These are phyloP conservation scores for Trachurus trachurus DNA, from an alignment of 2,797 vertebrate species.

Conservation along the genomic window DNA sequence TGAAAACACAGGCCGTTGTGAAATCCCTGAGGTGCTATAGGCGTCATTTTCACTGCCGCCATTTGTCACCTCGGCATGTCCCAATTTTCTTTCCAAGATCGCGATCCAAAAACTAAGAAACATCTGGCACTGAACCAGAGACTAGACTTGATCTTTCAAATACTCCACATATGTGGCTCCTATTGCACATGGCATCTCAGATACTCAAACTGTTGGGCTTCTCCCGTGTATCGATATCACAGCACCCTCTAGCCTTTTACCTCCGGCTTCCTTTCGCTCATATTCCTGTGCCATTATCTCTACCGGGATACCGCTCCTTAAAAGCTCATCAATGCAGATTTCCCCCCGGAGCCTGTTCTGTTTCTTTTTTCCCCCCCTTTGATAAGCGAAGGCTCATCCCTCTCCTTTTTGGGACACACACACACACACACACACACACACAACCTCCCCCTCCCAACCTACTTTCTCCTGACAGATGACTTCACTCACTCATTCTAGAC, in stretches of 20 bases:
- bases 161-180: constrained; percentile 49
- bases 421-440: constrained; percentile 18
- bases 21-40: constrained; percentile 32
- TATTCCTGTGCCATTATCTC: constrained; percentile 45
- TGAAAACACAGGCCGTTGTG: constrained; percentile 32
- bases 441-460: constrained; percentile 11
- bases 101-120: constrained; percentile 51
- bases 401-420: constrained; percentile 59
- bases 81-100: constrained; percentile 45
- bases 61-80: constrained; percentile 52
- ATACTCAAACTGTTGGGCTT: constrained; percentile 33
- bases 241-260: constrained; percentile 3
- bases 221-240: constrained; percentile 40
- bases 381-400: constrained; percentile 53
- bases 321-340: constrained; percentile 64
- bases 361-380: constrained; percentile 17
- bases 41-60: constrained; percentile 24
- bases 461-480: constrained; percentile 76
- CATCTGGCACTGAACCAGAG: constrained; percentile 54
- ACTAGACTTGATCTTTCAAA: constrained; percentile 49
- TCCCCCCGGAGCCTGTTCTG: constrained; percentile 23
- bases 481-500: constrained; percentile 74
- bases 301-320: constrained; percentile 55
- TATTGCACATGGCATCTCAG: constrained; percentile 54
- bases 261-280: constrained; percentile 18